Evolutionary conservation across 2,797 vertebrate genomes (phyloP), one percentile per base, ranked within the genome.

Genomic region (Falco columbarius): DNA sequence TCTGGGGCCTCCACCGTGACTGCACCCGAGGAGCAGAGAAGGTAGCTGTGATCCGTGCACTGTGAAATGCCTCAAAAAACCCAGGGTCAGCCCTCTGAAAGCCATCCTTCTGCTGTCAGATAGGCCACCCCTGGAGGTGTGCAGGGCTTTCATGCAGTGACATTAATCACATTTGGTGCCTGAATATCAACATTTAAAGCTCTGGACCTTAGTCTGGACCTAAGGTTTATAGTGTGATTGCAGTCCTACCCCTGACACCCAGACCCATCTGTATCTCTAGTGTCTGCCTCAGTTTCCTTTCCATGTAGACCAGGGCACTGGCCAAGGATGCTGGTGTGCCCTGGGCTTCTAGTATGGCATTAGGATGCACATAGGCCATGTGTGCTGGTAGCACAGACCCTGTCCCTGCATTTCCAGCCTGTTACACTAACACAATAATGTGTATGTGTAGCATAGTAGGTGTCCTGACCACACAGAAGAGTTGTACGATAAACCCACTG

Each of bases 381-480:
- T 13, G 18, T 0, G 0, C 42, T 77, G 54, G 15, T 44, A 55
- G 58, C 27, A 46, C 20, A 55, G 40, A n/a, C 17, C 11, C n/a
- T 58, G 29, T 51, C 24, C n/a, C 38, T 70, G 18, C 3, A 2
- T 81, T 71, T 81, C 51, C 81, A 59, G 26, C 30, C 32, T 32
- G 24, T 51, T 61, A 72, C 54, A 44, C 7, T 9, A 20, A 11
- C 26, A n/a, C 2, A 36, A 6, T 27, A 14, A 44, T 4, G 4
- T 46, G 29, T 15, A 29, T n/a, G 13, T 3, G 1, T 20, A 32
- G 18, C 32, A 18, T 2, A 34, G 24, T 9, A 5, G 5, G 13
- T 56, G 71, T 67, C 36, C 36, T 29, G 36, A 46, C 32, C n/a
- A 38, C 42, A 26, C 21, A 36, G 36, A 46, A 67, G 24, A 67